These are phyloP conservation scores for Climacteris rufus DNA, from an alignment of 2,113 vertebrate genomes.

Conservation along the genomic window DNA sequence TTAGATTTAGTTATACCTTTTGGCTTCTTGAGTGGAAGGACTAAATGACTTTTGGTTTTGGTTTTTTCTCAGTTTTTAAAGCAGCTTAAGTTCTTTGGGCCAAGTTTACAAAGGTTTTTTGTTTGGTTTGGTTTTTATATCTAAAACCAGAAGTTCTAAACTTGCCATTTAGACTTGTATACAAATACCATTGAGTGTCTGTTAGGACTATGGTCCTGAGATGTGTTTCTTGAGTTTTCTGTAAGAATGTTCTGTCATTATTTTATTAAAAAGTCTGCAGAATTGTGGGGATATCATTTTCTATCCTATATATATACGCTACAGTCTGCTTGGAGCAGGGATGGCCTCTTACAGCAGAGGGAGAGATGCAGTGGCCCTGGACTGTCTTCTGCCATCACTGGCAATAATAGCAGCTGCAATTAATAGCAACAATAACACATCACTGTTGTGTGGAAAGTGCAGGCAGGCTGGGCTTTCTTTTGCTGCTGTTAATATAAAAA, in stretches of 20 bases:
- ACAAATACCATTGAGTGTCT: not conserved
- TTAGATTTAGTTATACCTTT: not conserved
- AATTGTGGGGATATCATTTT: not conserved
- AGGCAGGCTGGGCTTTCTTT: not conserved
- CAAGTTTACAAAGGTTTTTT: not conserved
- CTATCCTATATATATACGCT: not conserved
- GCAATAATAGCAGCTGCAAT: not conserved
- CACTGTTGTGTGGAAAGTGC: not conserved
- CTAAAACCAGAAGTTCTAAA: not conserved
- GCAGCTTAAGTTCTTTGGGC: not conserved
- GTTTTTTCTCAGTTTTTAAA: not conserved
- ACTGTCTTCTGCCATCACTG: not conserved
- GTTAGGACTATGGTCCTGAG: not conserved
- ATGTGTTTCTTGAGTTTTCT: rapidly evolving
- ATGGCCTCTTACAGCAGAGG: not conserved
- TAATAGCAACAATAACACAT: not conserved
- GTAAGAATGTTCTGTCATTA: not conserved
- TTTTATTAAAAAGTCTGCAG: not conserved
- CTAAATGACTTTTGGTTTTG: rapidly evolving
- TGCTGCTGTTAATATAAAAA: not conserved
- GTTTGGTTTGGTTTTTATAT: not conserved
- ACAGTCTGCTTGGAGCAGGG: not conserved
- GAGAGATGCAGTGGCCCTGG: not conserved
- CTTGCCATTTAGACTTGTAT: not conserved
- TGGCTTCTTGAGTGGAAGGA: not conserved